These are phyloP conservation scores for Antennarius striatus DNA, from an alignment of 2,113 vertebrate genomes.

Conservation along the genomic window DNA sequence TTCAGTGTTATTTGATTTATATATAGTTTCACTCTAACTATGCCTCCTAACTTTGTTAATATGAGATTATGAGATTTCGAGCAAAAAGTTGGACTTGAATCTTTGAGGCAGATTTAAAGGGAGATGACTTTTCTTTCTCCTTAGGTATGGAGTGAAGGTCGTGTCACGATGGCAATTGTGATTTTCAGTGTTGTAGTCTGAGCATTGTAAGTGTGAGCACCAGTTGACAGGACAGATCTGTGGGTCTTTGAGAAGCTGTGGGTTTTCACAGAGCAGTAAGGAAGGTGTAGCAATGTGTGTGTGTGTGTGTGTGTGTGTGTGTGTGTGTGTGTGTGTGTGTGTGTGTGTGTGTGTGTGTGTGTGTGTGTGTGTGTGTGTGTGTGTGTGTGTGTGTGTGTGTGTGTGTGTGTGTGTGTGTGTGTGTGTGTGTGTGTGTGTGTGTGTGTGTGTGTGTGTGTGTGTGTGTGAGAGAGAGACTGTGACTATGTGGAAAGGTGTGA, in stretches of 20 bases:
- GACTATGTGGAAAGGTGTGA: constrained; percentile 82
- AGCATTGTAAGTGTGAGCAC: constrained; percentile 40
- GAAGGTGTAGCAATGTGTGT: constrained; percentile 84
- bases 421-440: constrained; percentile 43
- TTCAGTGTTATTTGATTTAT: no score
- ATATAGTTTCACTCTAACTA: no score
- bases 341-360: constrained; percentile 52
- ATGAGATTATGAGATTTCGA: no score
- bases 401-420: constrained; percentile 27
- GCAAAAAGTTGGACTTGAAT: background rate
- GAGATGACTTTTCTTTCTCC: constrained; percentile 65
- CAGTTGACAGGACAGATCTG: constrained; percentile 93
- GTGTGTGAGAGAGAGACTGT: constrained; percentile 44
- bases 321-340: constrained; percentile 6
- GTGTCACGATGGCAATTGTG: constrained; percentile 55
- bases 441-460: constrained; percentile 28
- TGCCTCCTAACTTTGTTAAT: no score
- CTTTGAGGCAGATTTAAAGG: constrained; percentile 43
- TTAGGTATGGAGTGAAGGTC: constrained; percentile 78
- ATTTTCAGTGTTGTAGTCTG: constrained; percentile 7
- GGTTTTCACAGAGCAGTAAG: constrained; percentile 83
- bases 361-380: constrained; percentile 1
- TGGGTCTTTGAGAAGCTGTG: constrained; percentile 87
- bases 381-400: background rate
- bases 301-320: constrained; percentile 3